These are phyloP conservation scores for Lissonota sp. DNA, from an alignment of 2,888 invertebrate genomes.

Conservation along the genomic window DNA sequence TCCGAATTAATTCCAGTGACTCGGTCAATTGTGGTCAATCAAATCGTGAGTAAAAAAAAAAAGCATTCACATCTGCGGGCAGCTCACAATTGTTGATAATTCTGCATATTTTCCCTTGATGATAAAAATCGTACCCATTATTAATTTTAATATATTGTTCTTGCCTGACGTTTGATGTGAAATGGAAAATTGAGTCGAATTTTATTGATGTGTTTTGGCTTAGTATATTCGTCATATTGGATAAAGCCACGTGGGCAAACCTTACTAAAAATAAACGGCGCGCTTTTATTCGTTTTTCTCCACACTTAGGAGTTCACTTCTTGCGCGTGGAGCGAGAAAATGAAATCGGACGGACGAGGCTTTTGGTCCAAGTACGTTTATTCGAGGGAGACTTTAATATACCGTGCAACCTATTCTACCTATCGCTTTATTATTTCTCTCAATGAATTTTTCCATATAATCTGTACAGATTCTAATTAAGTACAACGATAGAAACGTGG, in stretches of 20 bases:
- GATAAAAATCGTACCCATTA: background rate
- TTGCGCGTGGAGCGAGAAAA: too few relatives aligned
- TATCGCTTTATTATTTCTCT: too few relatives aligned
- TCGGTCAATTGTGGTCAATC: conserved; percentile 47
- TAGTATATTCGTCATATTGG: background rate
- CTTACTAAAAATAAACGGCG: too few relatives aligned
- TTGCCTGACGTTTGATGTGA: background rate
- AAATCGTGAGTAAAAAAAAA: conserved; percentile 17
- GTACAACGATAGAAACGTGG: conserved; percentile 17
- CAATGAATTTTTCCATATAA: too few relatives aligned
- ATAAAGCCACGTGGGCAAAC: background rate
- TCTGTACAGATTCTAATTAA: background rate
- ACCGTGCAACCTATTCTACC: too few relatives aligned
- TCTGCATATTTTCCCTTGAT: background rate
- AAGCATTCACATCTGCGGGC: background rate
- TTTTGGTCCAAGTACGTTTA: too few relatives aligned
- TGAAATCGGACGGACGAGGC: too few relatives aligned
- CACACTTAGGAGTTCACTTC: too few relatives aligned
- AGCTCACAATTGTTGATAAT: background rate
- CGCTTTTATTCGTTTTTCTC: too few relatives aligned
- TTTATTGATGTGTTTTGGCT: background rate
- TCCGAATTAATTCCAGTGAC: conserved; percentile 30
- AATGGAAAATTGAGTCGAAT: background rate
- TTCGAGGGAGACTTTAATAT: too few relatives aligned
- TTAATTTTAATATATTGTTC: background rate